A percentile compares a stretch with the other conserved stretches of the same genome.
Conservation (phyloP, 2,888 invertebrate genomes). For the Nomada fucata region DNA sequence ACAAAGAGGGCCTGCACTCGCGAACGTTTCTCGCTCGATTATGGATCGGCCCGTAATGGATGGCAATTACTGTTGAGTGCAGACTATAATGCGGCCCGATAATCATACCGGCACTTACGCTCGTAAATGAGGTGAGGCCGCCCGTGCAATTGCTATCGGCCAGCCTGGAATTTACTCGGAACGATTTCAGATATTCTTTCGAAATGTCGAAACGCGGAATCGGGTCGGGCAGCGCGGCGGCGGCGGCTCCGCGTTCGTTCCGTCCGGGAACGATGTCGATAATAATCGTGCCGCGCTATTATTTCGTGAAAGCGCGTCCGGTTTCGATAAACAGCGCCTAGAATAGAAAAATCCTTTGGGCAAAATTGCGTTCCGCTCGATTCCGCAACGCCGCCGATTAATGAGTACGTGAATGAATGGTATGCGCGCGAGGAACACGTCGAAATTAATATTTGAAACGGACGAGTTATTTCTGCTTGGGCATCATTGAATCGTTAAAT, state of each 20-base stretch:
- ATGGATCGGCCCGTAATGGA: constrained; percentile 70
- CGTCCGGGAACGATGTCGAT: neutral
- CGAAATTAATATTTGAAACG: neutral
- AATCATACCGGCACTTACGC: constrained; percentile 66
- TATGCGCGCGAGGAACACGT: neutral
- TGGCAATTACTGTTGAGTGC: constrained; percentile 72
- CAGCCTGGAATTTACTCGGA: constrained; percentile 25
- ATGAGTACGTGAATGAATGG: neutral
- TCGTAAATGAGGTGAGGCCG: constrained; percentile 58
- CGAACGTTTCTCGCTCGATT: constrained; percentile 63
- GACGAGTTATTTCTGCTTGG: neutral
- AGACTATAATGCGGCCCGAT: constrained; percentile 69
- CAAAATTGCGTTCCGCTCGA: neutral
- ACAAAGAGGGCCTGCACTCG: constrained; percentile 64
- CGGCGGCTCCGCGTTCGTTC: neutral
- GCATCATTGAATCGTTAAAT: too few relatives aligned
- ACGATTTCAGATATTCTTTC: constrained; percentile 33
- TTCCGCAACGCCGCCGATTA: constrained; percentile 30
- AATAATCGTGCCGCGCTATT: constrained; percentile 13
- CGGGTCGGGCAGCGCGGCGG: neutral
- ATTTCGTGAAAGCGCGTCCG: neutral
- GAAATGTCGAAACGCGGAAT: neutral
- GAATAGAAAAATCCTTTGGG: neutral
- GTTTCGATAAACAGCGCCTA: constrained; percentile 18
- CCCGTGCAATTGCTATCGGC: constrained; percentile 32